Conservation (phyloP, 2,888 invertebrate species). For the Nymphalis urticae region DNA sequence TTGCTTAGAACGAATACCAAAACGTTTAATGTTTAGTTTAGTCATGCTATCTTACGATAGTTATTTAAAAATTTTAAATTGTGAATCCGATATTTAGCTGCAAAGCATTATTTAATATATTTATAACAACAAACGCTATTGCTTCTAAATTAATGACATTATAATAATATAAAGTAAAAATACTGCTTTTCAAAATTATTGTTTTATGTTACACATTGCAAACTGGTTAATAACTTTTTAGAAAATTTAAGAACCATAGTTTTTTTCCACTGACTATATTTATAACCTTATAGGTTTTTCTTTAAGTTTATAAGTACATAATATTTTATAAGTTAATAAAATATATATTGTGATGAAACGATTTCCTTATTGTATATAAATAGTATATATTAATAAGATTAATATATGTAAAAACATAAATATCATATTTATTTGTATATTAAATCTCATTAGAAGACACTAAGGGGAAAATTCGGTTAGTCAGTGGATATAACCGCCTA, state of each 20-base stretch:
- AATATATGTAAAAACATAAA: background rate
- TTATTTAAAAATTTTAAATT: background rate
- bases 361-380: background rate
- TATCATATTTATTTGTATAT: background rate
- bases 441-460: background rate
- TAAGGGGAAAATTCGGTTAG: background rate
- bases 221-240: background rate
- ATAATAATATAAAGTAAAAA: conserved; percentile 7
- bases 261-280: conserved; percentile 2
- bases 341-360: conserved; percentile 5
- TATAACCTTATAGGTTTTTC: background rate
- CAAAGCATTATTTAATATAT: background rate
- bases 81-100: background rate
- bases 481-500: conserved; percentile 25
- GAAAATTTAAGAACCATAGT: background rate
- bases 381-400: background rate
- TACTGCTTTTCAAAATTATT: conserved; percentile 15
- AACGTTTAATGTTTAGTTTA: too few species aligned
- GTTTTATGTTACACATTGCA: conserved; percentile 5
- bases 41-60: too few species aligned
- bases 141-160: background rate
- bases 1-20: too few species aligned
- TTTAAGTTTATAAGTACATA: conserved; percentile 3
- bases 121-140: conserved; percentile 10
- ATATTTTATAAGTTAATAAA: background rate